These are phyloP conservation scores for Sinhomidia bicolor DNA, from an alignment of 2,888 invertebrate genomes.

Conservation along the genomic window DNA sequence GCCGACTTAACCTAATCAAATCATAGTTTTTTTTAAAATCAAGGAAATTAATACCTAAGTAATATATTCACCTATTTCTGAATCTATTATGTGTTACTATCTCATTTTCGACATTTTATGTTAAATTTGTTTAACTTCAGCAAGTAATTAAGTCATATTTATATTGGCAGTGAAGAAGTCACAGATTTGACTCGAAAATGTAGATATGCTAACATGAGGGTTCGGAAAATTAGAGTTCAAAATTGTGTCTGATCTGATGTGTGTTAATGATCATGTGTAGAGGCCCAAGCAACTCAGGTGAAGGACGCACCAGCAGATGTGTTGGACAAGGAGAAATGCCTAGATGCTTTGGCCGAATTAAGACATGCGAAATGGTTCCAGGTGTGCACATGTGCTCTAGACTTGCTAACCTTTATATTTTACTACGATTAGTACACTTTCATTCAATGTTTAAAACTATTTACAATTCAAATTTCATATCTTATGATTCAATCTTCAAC, in stretches of 20 bases:
- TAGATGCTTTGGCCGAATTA: conserved; percentile 99
- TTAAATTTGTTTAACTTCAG: neutral
- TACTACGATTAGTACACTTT: conserved; percentile 58
- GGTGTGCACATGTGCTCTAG: conserved; percentile 86
- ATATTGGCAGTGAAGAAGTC: too few species aligned
- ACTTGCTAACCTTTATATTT: conserved; percentile 76
- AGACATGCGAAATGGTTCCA: conserved; percentile 99
- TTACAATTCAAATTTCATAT: neutral
- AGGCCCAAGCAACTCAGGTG: conserved; percentile 81
- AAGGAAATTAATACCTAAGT: too few species aligned
- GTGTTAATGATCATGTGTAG: conserved; percentile 80
- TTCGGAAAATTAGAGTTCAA: neutral
- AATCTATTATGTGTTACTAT: neutral
- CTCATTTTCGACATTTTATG: neutral
- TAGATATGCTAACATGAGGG: neutral
- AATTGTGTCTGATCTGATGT: conserved; percentile 77
- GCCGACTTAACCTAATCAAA: neutral
- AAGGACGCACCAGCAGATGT: conserved; percentile 93
- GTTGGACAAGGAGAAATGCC: conserved; percentile 99
- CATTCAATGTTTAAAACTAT: neutral
- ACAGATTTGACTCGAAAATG: neutral
- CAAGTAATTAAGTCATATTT: too few species aligned
- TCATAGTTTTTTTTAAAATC: neutral
- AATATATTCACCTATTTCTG: too few species aligned
- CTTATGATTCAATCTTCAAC: neutral